Percentiles rank a stretch among this genome's conserved stretches.
phyloP scores from a whole-genome alignment of 2,113 vertebrate species.

The Daphoenositta chrysoptera region DNA sequence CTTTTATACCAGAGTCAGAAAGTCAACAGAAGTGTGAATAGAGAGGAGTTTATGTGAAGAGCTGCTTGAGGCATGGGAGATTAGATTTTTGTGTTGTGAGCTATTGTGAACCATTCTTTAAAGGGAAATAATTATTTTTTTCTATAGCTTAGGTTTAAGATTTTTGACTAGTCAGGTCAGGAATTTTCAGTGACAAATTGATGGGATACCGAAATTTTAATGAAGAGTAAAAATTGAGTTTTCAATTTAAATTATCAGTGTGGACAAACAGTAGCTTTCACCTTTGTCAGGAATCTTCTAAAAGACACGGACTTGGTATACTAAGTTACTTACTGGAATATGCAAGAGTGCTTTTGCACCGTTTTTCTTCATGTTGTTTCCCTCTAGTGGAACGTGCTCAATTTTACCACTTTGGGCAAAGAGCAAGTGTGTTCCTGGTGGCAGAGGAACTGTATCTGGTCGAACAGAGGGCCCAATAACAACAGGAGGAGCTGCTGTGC shows the following conservation, averaged over 20 bases:
- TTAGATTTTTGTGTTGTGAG: neutral
- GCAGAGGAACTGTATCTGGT: conserved; percentile 79
- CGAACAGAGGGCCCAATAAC: conserved; percentile 77
- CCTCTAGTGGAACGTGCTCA: conserved; percentile 83
- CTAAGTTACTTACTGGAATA: conserved; percentile 78
- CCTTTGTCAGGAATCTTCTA: neutral
- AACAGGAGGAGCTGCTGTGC: conserved; percentile 69
- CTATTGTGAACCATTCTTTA: neutral
- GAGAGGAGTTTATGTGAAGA: neutral
- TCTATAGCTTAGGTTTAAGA: neutral
- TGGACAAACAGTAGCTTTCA: neutral
- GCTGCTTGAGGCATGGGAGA: neutral
- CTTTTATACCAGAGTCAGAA: neutral
- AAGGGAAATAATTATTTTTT: neutral
- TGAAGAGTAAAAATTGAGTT: neutral
- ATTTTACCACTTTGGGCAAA: conserved; percentile 90
- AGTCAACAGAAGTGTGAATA: neutral
- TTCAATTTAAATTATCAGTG: neutral
- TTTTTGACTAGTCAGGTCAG: neutral
- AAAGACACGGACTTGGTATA: neutral
- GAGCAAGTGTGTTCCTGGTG: conserved; percentile 85
- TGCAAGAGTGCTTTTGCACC: conserved; percentile 83
- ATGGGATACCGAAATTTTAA: neutral
- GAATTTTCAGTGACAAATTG: neutral
- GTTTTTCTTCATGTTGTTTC: conserved; percentile 79